Evolutionary conservation across 2,888 invertebrate species (phyloP).

Genomic region (Halictus quadricinctus): DNA sequence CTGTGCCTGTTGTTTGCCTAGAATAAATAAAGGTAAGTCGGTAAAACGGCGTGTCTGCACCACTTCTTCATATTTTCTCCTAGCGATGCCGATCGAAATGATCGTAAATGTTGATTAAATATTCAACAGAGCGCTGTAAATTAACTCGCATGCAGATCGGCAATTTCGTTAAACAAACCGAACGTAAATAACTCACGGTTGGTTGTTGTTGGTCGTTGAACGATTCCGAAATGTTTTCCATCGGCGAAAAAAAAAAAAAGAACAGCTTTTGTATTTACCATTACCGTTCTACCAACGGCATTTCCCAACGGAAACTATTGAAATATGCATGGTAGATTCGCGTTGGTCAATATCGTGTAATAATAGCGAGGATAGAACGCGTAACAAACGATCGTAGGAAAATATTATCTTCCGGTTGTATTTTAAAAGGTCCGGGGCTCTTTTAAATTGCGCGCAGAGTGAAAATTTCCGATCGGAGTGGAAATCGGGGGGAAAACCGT

Average conservation of each 20-base stretch:
- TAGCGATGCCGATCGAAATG: too few relatives aligned
- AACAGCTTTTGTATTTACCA: not conserved
- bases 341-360: not conserved
- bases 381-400: not conserved
- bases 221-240: too few relatives aligned
- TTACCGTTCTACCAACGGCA: not conserved
- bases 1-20: too few relatives aligned
- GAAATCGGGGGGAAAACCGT: not conserved
- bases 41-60: too few relatives aligned
- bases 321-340: not conserved
- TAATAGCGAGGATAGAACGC: not conserved
- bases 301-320: not conserved
- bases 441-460: not conserved
- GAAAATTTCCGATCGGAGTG: not conserved
- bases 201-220: not conserved
- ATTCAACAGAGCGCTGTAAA: too few relatives aligned
- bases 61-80: too few relatives aligned
- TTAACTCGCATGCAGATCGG: not conserved
- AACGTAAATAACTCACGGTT: not conserved
- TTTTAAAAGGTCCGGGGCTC: not conserved
- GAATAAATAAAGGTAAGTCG: too few relatives aligned
- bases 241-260: not conserved
- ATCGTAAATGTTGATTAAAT: not conserved
- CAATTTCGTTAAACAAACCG: not conserved
- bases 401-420: not conserved